Percentiles rank a stretch among this genome's conserved stretches.
Evolutionary conservation across 2,888 invertebrate species (phyloP).

Genomic region (Micoletzkya japonica): DNA sequence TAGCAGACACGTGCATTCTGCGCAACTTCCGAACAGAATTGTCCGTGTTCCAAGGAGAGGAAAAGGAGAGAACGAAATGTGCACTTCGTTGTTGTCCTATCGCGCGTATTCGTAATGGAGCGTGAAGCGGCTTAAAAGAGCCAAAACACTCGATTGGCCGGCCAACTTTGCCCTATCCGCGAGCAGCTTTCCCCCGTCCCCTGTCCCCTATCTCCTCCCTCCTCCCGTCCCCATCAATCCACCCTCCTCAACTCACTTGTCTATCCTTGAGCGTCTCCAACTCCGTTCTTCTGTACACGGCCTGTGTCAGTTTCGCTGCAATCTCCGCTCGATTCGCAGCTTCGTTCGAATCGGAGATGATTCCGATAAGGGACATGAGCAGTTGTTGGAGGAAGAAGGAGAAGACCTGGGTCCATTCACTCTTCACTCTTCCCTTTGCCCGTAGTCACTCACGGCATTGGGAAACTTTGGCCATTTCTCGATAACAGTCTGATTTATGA

Average conservation of each 20-base stretch:
- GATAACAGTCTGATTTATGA: conserved; percentile 41
- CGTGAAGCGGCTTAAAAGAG: too few relatives aligned
- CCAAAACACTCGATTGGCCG: too few relatives aligned
- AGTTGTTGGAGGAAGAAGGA: conserved; percentile 56
- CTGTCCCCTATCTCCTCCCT: too few relatives aligned
- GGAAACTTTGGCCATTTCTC: conserved; percentile 35
- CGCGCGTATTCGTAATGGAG: too few relatives aligned
- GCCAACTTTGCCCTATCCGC: too few relatives aligned
- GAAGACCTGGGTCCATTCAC: conserved; percentile 39
- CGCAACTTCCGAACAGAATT: too few relatives aligned
- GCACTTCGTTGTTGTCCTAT: too few relatives aligned
- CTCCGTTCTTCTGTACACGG: conserved; percentile 59
- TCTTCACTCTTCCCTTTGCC: not conserved
- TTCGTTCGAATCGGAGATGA: conserved; percentile 58
- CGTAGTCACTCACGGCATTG: conserved; percentile 41
- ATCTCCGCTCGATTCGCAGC: conserved; percentile 59
- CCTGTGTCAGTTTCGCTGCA: conserved; percentile 57
- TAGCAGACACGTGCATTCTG: too few relatives aligned
- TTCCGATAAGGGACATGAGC: conserved; percentile 54
- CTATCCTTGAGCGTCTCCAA: conserved; percentile 62
- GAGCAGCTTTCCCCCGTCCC: too few relatives aligned
- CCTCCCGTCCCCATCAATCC: too few relatives aligned
- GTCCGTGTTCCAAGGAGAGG: too few relatives aligned
- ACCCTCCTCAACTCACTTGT: conserved; percentile 52
- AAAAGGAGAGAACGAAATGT: too few relatives aligned